Conservation (phyloP, 2,113 vertebrate genomes). For the Felis chaus region DNA sequence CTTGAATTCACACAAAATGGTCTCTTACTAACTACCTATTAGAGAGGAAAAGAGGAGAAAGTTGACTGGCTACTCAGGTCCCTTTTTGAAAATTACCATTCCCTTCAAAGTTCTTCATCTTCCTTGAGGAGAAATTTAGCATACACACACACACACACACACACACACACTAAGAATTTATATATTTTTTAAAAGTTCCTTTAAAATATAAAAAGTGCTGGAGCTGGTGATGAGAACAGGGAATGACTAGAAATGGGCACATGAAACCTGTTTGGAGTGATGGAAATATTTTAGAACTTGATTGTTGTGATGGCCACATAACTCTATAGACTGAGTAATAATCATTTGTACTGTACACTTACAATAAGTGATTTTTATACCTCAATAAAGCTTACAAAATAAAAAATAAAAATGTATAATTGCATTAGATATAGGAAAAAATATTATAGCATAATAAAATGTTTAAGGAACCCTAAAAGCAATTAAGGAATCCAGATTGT, state of each 20-base stretch:
- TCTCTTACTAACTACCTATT: background rate
- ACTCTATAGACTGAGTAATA: background rate
- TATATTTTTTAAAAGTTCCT: background rate
- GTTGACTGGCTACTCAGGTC: background rate
- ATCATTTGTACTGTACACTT: background rate
- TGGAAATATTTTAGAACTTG: background rate
- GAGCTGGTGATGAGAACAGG: background rate
- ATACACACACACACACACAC: background rate
- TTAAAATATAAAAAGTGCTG: background rate
- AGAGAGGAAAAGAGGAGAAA: background rate
- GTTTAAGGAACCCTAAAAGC: background rate
- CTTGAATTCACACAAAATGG: background rate
- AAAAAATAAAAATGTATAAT: background rate
- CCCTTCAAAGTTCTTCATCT: background rate
- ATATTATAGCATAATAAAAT: background rate
- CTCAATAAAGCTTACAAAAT: background rate
- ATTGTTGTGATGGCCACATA: background rate
- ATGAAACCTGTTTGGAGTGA: background rate
- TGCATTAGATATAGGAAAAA: background rate
- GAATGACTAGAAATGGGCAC: background rate
- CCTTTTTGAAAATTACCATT: background rate
- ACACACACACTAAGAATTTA: background rate
- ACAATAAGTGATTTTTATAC: background rate
- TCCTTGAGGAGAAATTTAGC: background rate
- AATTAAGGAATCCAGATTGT: background rate